Conservation (phyloP, 1,140 invertebrate genomes). For the Nasonia longicornis region DNA sequence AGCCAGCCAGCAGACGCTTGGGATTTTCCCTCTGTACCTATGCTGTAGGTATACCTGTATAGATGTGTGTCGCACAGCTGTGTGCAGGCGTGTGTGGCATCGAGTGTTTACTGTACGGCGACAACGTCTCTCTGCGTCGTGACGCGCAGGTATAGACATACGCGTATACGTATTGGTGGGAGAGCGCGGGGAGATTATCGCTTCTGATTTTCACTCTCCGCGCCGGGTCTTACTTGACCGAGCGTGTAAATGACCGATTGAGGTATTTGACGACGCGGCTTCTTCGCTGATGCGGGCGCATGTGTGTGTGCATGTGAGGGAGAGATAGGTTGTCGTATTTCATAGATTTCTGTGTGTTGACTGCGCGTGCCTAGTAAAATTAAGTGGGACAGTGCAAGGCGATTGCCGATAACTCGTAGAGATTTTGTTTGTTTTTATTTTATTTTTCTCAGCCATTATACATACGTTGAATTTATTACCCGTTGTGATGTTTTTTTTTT, state of each 20-base stretch:
- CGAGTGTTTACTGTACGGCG: conserved; percentile 15
- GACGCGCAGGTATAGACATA: background rate
- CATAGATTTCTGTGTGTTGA: conserved; percentile 5
- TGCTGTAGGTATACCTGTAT: background rate
- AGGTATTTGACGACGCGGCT: background rate
- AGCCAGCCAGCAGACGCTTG: background rate
- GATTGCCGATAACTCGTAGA: background rate
- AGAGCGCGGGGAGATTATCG: conserved; percentile 26
- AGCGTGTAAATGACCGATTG: conserved; percentile 41
- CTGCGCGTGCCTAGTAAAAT: conserved; percentile 14
- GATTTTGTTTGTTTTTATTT: background rate
- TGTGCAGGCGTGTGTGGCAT: background rate
- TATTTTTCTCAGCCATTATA: background rate
- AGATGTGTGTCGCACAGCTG: background rate
- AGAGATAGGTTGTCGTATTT: background rate
- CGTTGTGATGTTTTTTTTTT: background rate
- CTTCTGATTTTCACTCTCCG: conserved; percentile 20
- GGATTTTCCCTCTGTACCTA: conserved; percentile 4
- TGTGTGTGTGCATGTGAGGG: background rate
- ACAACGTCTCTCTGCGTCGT: background rate
- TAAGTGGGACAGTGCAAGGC: background rate
- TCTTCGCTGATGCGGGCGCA: background rate
- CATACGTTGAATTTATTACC: background rate
- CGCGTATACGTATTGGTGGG: background rate
- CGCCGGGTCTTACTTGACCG: too few relatives aligned